Evolutionary conservation across 2,888 invertebrate species (phyloP), one percentile per base, ranked within the genome.

Genomic region (Rutpela maculata): DNA sequence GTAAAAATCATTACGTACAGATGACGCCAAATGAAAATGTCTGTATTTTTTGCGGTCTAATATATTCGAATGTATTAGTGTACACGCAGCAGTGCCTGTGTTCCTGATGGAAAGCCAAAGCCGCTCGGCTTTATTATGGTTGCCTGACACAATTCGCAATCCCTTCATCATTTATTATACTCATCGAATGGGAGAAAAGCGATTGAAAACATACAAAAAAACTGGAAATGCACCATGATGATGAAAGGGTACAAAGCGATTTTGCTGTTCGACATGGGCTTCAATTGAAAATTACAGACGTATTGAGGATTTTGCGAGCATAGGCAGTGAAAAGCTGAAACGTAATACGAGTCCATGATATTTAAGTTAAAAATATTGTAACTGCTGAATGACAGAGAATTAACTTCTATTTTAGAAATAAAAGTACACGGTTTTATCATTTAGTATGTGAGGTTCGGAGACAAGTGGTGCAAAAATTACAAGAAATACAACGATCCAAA

Each of bases 101-200:
- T 50, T 50, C 50, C n/a, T 50, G 50, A 50, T 50, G 50, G 50
- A 50, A 50, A 50, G n/a, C n/a, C 50, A 43, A 50, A 50, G 50
- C 50, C 50, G 50, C 4, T n/a, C 7, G 50, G 50, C n/a, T 50
- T 50, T 50, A 43, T 50, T 50, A 17, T 50, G 50, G 50, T 50
- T 50, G 50, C 50, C 50, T 50, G 50, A 50, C 50, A 50, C 50
- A 50, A 50, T n/a, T n/a, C 50, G 50, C 50, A 50, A 50, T 50
- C 50, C 50, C 15, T 50, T 15, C n/a, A 50, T 50, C 50, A 50
- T 50, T 15, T 50, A 50, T 50, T 50, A 50, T n/a, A 50, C 50
- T n/a, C 50, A 50, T 50, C 50, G 50, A 50, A 50, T 15, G 50
- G 15, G 15, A 6, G 50, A 50, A 50, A 17, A 50, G 15, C 6